A percentile compares a stretch with the other conserved stretches of the same genome.
These are phyloP conservation scores for Calvadosia cruxmelitensis DNA, from an alignment of 30 jellyfish, hydroid and myxozoan species.

Conservation along the genomic window DNA sequence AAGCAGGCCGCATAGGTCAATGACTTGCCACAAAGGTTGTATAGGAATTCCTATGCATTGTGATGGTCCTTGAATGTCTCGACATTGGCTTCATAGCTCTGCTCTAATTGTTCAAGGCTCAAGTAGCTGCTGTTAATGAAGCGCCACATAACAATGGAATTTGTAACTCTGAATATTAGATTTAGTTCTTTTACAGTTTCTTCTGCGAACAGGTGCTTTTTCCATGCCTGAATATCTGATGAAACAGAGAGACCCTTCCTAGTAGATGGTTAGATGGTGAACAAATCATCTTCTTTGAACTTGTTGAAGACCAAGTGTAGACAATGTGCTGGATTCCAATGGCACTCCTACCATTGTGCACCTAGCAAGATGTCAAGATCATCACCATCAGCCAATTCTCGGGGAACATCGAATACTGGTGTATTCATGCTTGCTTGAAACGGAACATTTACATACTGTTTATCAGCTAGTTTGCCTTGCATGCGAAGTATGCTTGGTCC, in stretches of 20 bases:
- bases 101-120: background rate
- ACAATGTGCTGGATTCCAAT: conserved; percentile 10
- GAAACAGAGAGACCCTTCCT: background rate
- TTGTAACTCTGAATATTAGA: background rate
- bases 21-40: conserved; percentile 8
- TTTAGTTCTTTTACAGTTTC: conserved; percentile 5
- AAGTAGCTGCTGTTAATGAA: conserved; percentile 14
- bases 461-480: conserved; percentile 21
- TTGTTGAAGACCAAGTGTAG: background rate
- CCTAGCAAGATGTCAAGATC: background rate
- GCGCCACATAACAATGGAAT: background rate
- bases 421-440: conserved; percentile 8
- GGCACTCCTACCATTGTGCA: conserved; percentile 10
- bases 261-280: too few species aligned
- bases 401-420: conserved; percentile 4
- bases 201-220: conserved; percentile 7
- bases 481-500: background rate
- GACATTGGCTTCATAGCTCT: background rate
- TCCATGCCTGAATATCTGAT: conserved; percentile 7
- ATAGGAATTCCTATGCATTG: conserved; percentile 6
- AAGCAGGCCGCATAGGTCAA: conserved; percentile 6
- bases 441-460: conserved; percentile 8
- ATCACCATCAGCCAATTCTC: background rate
- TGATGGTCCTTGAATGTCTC: conserved; percentile 13
- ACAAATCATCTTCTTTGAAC: background rate